Evolutionary conservation across 30 jellyfish, hydroid and myxozoan genomes (phyloP), one percentile per base, ranked within the genome.

Genomic region (Sanderia malayensis): DNA sequence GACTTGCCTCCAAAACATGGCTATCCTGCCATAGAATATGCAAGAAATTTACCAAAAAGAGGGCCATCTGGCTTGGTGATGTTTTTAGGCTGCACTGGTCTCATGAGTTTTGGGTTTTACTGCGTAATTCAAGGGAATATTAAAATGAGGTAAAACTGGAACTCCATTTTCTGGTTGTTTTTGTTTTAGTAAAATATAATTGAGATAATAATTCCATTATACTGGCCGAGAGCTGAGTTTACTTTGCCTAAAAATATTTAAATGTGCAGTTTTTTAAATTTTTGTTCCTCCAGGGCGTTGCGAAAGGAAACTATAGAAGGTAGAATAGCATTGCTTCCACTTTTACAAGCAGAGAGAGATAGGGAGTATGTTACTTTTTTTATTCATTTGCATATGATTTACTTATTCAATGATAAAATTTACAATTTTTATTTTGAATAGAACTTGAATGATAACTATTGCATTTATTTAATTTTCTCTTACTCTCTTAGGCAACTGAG

Each of bases 1-100:
- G 99, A 93, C 49, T 17, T 93, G 95, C 99, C 99, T 32, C 99
- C 96, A 20, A 93, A 87, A 10, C 88, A 94, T 71, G 99, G 99
- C 61, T 93, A 93, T 75, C 94, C 95, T 25, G 88, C 77, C 44
- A 46, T 85, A 2, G 82, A 53, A 24, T 73, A 29, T 74, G 94
- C 91, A 44, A 62, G 88, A 60, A 81, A 93, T 34, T 61, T 93
- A 13, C 96, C 96, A 19, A 80, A 81, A 75, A 81, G 99, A 69
- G 99, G 99, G 10, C 82, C 77, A 11, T 76, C 99, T 23, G 99
- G 99, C n/a, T 11, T 63, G 44, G 90, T 82, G 17, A 53, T 93
- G 68, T 80, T 93, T 75, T 82, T 76, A 24, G 86, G 95, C 34
- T 85, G 99, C 60, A 86, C 73, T 23, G 86, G 80, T 4, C 74